phyloP scores from a whole-genome alignment of 2,888 invertebrate genomes.

The Rhopalosiphum nymphaeae region DNA sequence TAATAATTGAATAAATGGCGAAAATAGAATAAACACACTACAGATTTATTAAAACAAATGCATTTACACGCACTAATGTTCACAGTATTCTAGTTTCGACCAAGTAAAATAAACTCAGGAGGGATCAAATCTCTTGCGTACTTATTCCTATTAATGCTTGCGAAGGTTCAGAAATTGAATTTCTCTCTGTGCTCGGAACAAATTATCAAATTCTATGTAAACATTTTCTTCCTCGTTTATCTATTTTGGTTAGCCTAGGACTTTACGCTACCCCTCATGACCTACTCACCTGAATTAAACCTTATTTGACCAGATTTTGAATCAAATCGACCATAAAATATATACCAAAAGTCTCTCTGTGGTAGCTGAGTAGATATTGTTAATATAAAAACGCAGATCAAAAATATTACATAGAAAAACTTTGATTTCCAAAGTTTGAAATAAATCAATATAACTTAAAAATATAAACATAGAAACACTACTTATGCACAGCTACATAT shows the following conservation, averaged over 20 bases:
- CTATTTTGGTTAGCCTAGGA: not conserved
- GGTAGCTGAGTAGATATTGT: not conserved
- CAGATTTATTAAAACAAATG: not conserved
- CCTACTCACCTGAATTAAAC: not conserved
- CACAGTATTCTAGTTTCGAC: not conserved
- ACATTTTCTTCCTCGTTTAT: conserved; percentile 14
- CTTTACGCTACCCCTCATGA: not conserved
- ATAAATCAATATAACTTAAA: not conserved
- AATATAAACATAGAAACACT: not conserved
- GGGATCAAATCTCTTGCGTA: conserved; percentile 6
- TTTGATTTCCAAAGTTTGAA: not conserved
- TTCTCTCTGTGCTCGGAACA: conserved; percentile 35
- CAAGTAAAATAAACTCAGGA: conserved; percentile 1
- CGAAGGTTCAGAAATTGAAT: conserved; percentile 48
- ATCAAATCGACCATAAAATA: conserved; percentile 23
- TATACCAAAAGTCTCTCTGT: not conserved
- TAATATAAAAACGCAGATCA: not conserved
- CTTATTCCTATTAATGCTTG: conserved; percentile 18
- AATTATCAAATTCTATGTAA: conserved; percentile 54
- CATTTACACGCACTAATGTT: not conserved
- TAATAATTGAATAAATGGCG: not conserved
- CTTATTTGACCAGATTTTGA: not conserved
- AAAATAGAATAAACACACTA: conserved; percentile 38
- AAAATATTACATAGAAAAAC: not conserved
- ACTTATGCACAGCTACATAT: not conserved